These are phyloP conservation scores for Aix galericulata DNA, from an alignment of 2,113 vertebrate genomes.

Conservation along the genomic window DNA sequence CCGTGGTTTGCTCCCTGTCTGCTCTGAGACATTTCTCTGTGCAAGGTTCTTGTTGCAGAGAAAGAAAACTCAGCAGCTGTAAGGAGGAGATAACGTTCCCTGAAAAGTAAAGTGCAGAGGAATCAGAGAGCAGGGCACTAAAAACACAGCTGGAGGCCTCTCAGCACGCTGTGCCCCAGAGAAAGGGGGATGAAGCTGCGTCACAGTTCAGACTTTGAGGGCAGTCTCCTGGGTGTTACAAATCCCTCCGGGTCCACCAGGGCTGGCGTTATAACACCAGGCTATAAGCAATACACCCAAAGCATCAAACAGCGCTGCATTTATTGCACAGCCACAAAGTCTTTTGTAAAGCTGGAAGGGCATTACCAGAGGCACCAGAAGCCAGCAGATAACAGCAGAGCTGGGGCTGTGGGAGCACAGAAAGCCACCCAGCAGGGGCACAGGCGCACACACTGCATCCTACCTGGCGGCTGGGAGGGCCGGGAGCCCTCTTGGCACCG, in stretches of 20 bases:
- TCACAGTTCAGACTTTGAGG: too few relatives aligned
- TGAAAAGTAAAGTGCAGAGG: neutral
- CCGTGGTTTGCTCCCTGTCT: neutral
- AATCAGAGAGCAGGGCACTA: neutral
- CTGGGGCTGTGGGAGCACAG: accelerated
- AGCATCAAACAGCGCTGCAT: neutral
- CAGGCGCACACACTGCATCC: accelerated
- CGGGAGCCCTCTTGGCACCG: accelerated
- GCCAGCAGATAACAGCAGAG: too few relatives aligned
- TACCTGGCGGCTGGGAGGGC: accelerated
- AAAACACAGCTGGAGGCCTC: neutral
- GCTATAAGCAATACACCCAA: neutral
- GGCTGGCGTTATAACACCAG: too few relatives aligned
- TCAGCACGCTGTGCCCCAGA: neutral
- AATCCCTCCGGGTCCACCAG: neutral
- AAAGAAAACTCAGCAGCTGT: neutral
- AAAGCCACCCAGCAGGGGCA: accelerated
- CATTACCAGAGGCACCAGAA: accelerated
- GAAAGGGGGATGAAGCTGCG: neutral
- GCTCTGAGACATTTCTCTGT: too few relatives aligned
- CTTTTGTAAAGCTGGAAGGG: neutral
- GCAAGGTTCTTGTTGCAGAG: neutral
- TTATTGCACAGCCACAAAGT: neutral
- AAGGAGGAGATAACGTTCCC: neutral
- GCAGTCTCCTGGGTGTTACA: neutral